Conservation (phyloP, 2,113 vertebrate species). For the Engraulis encrasicolus region DNA sequence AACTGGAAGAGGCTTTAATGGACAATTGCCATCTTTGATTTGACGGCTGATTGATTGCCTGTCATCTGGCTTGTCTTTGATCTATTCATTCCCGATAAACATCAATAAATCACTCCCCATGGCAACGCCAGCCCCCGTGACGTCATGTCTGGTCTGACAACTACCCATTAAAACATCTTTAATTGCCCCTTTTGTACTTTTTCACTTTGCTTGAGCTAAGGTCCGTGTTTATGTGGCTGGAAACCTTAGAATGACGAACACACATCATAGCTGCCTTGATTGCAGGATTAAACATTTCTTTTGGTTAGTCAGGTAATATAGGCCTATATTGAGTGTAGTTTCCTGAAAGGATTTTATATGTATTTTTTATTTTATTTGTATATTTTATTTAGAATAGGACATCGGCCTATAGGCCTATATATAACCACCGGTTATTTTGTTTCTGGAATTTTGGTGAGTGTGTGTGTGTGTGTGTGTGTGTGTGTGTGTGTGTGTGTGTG, state of each 20-base stretch:
- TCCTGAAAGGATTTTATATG: not conserved
- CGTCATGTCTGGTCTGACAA: slow-evolving; percentile 85
- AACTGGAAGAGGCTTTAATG: slow-evolving; percentile 86
- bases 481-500: too few species aligned
- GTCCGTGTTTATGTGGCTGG: not conserved
- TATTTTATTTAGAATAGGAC: not conserved
- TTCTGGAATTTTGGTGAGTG: not conserved
- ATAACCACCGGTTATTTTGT: not conserved
- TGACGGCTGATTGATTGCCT: slow-evolving; percentile 95
- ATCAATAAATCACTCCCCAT: slow-evolving; percentile 94
- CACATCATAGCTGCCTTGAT: not conserved
- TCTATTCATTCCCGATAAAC: slow-evolving; percentile 99
- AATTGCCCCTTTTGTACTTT: slow-evolving; percentile 58
- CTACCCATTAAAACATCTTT: slow-evolving; percentile 70
- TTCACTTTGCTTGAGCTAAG: slow-evolving; percentile 22
- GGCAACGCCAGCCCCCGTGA: slow-evolving; percentile 84
- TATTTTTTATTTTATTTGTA: not conserved
- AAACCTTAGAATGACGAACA: not conserved
- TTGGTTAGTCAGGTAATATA: not conserved
- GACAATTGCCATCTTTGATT: slow-evolving; percentile 95
- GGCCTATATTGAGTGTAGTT: not conserved
- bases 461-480: not conserved
- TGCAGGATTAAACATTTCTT: not conserved
- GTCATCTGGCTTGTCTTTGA: slow-evolving; percentile 92
- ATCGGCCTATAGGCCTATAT: too few species aligned